Percentiles rank a stretch among this genome's conserved stretches.
Conservation (phyloP, 2,113 vertebrate genomes). For the Nycticebus coucang region DNA sequence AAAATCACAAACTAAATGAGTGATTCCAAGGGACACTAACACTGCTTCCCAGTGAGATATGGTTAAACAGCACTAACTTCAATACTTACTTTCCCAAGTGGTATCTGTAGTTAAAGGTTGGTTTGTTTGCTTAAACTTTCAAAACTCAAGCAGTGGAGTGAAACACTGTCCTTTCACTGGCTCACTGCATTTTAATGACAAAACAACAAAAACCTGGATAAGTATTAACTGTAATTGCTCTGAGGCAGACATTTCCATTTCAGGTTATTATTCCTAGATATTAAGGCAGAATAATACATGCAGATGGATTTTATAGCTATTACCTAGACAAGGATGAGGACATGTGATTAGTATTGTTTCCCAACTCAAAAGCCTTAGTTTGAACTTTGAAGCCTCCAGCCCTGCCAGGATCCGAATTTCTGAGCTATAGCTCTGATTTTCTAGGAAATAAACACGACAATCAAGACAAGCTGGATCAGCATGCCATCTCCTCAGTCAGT, state of each 20-base stretch:
- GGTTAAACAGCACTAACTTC: background rate
- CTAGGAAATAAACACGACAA: conserved; percentile 25
- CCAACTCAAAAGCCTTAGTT: background rate
- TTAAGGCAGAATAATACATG: conserved; percentile 41
- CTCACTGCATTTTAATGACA: conserved; percentile 61
- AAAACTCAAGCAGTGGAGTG: background rate
- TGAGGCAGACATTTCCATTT: conserved; percentile 69
- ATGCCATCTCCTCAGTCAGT: background rate
- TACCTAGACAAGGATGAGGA: background rate
- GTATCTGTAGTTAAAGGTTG: background rate
- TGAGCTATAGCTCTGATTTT: conserved; percentile 7
- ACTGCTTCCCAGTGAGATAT: background rate
- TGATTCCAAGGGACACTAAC: background rate
- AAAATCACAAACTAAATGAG: conserved; percentile 39
- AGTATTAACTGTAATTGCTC: conserved; percentile 45
- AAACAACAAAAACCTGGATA: conserved; percentile 51
- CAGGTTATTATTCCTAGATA: conserved; percentile 61
- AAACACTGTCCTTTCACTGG: conserved; percentile 29
- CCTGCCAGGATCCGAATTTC: background rate
- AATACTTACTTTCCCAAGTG: background rate
- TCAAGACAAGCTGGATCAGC: conserved; percentile 32
- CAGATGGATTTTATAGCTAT: conserved; percentile 20
- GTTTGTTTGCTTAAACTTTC: conserved; percentile 12
- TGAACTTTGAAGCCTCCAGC: conserved; percentile 45
- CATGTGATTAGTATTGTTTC: conserved; percentile 51